phyloP scores from a whole-genome alignment of 2,113 vertebrate species.

The Tragelaphus strepsiceros region DNA sequence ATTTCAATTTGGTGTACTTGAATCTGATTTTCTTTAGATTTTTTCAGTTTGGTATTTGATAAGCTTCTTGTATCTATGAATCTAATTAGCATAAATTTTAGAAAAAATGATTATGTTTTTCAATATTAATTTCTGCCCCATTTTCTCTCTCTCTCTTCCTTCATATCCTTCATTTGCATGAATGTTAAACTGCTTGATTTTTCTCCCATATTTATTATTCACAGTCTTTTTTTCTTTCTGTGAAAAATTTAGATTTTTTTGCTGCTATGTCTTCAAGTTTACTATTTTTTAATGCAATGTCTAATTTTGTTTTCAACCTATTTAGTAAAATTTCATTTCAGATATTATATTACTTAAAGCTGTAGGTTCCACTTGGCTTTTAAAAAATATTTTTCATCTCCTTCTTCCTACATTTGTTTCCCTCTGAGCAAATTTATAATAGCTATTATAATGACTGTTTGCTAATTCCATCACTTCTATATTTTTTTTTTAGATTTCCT shows the following conservation, averaged over 20 bases:
- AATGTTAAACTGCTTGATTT: not conserved
- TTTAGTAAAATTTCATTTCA: not conserved
- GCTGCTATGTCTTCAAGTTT: not conserved
- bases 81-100: not conserved
- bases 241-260: not conserved
- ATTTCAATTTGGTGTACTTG: not conserved
- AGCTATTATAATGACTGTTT: not conserved
- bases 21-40: not conserved
- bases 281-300: not conserved
- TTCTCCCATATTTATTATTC: not conserved
- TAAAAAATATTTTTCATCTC: not conserved
- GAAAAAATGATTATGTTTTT: not conserved
- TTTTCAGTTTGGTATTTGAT: not conserved
- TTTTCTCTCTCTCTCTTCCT: not conserved
- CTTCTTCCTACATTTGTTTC: not conserved
- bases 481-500: not conserved
- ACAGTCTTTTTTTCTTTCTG: not conserved
- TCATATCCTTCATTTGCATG: not conserved
- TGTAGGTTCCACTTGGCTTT: not conserved
- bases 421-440: not conserved
- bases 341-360: not conserved
- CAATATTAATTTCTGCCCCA: not conserved
- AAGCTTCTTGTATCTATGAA: not conserved
- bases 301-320: not conserved
- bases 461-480: not conserved